phyloP scores from a whole-genome alignment of 2,888 invertebrate species.

The Sinodicranocentrus sp. region DNA sequence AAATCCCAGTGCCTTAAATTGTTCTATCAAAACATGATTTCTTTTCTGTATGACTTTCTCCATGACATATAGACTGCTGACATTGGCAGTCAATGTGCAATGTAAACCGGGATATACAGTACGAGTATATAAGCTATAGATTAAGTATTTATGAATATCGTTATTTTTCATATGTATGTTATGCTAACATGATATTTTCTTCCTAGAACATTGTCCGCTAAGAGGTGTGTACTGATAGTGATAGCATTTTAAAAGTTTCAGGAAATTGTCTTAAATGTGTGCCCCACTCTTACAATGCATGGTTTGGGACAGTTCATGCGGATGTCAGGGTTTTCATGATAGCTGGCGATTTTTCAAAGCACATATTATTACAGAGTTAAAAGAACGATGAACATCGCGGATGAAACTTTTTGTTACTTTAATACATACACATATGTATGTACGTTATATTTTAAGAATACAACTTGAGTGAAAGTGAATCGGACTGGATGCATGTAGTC shows the following conservation, averaged over 20 bases:
- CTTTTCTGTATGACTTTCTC: neutral
- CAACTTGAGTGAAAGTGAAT: too few species aligned
- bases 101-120: neutral
- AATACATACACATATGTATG: neutral
- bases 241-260: conserved; percentile 4
- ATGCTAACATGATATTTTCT: too few species aligned
- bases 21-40: too few species aligned
- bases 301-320: neutral
- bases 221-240: too few species aligned
- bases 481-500: too few species aligned
- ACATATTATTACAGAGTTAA: too few species aligned
- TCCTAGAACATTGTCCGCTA: too few species aligned
- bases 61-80: neutral
- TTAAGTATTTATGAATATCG: too few species aligned
- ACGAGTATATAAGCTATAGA: too few species aligned
- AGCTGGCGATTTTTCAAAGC: conserved; percentile 17
- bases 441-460: too few species aligned
- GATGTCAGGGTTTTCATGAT: neutral
- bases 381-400: neutral
- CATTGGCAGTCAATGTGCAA: neutral
- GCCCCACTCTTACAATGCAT: neutral
- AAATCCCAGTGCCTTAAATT: too few species aligned
- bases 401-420: neutral
- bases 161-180: neutral
- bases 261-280: conserved; percentile 1